Base-by-base conservation (phyloP, 2,888 invertebrate species). In the Thymelicus lineola region DNA sequence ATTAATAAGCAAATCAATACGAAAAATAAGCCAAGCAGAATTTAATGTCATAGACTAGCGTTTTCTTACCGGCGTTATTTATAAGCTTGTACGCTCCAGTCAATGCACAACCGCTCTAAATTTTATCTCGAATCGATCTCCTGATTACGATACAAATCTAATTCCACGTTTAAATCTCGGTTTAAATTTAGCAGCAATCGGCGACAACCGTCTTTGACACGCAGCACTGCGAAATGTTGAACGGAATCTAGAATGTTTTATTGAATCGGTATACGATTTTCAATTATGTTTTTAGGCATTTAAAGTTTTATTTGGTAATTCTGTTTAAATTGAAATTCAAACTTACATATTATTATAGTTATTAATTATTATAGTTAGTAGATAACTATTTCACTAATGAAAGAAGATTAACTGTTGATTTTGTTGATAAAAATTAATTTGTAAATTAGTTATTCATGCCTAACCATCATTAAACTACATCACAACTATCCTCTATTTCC, bases 121-220 rank as follows among this genome's bases (percentile, higher is more conserved):
- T 66, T 50, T 66, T 66, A 66, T 66, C 66, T 59, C 66, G 36
- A 66, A 66, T 58, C 66, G 59, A 66, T 66, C 66, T 66, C 60
- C 46, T 66, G 66, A 66, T 66, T 66, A 66, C 66, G 66, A 66
- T 66, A 66, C 60, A 50, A 66, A 66, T 66, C 66, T 66, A 59
- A 66, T 60, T 66, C 59, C 50, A 66, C 55, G 36, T 66, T 66
- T 15, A 59, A 50, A 66, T 66, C 48, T 66, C 50, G 66, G 59
- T 59, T 59, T 66, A 66, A 59, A 59, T 66, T 58, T 59, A 59
- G 59, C 59, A 50, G 59, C 66, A 66, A 57, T 57, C 65, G 58
- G 65, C 63, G 63, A 65, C 42, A 57, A 66, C 46, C n/a, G 36
- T n/a, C 50, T 59, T 45, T 59, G 59, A 66, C 59, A 59, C 17